Conservation (phyloP, 2,797 vertebrate genomes). For the Eospalax fontanierii region DNA sequence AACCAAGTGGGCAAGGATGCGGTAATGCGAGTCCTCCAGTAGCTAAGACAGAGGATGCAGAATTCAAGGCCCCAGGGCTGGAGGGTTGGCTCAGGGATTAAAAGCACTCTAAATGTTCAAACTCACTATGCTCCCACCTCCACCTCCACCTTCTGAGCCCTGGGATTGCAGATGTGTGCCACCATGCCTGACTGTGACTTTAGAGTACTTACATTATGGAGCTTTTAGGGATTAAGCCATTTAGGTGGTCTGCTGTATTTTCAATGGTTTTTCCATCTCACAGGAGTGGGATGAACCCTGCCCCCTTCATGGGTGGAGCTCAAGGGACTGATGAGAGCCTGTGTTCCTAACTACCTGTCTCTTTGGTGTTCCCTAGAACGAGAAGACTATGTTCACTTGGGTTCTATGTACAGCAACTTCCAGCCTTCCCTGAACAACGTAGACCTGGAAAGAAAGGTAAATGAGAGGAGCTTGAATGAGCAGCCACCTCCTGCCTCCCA, state of each 20-base stretch:
- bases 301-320: neutral
- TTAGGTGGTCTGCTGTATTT: neutral
- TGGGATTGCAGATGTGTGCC: too few relatives aligned
- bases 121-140: too few relatives aligned
- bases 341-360: constrained; percentile 20
- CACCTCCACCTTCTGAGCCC: neutral
- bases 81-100: too few relatives aligned
- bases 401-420: constrained; percentile 75
- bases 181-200: neutral
- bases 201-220: neutral
- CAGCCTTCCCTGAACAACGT: constrained; percentile 61
- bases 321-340: too few relatives aligned
- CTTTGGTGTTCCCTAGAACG: constrained; percentile 1
- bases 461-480: neutral
- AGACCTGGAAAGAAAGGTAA: constrained; percentile 68
- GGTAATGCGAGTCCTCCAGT: too few relatives aligned
- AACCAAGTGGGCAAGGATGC: too few relatives aligned
- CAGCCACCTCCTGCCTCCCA: neutral
- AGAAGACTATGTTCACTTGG: neutral
- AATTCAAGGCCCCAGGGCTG: too few relatives aligned
- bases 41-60: too few relatives aligned
- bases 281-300: too few relatives aligned
- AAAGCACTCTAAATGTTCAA: too few relatives aligned
- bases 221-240: too few relatives aligned
- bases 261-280: neutral